These are phyloP conservation scores for Delphinapterus leucas DNA, from an alignment of 2,113 vertebrate species.

Conservation along the genomic window DNA sequence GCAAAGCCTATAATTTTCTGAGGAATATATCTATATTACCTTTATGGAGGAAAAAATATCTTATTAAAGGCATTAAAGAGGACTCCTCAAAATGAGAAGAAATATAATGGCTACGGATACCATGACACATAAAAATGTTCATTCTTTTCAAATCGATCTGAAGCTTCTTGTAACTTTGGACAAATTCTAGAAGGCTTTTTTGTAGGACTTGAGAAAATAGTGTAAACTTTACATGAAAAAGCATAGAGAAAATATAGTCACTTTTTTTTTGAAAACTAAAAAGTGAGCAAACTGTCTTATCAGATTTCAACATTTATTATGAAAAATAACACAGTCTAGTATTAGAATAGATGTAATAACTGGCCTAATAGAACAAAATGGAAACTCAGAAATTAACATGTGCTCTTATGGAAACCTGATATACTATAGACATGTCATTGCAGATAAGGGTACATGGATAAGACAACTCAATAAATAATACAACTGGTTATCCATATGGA, in stretches of 20 bases:
- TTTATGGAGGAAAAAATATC: too few species aligned
- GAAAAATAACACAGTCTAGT: not conserved
- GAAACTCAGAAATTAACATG: too few species aligned
- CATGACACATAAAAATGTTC: not conserved
- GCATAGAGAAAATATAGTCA: not conserved
- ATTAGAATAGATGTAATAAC: not conserved
- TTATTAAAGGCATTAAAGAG: too few species aligned
- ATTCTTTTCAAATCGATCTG: not conserved
- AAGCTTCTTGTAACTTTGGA: not conserved
- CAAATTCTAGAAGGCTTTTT: not conserved
- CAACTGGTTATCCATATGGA: too few species aligned
- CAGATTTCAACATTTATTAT: not conserved
- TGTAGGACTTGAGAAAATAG: not conserved
- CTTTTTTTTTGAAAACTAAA: not conserved
- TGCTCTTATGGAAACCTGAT: too few species aligned
- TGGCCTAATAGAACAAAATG: not conserved
- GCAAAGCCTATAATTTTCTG: not conserved
- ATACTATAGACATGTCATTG: too few species aligned
- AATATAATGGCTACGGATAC: not conserved
- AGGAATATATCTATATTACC: too few species aligned
- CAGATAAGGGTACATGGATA: too few species aligned
- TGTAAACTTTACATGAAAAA: not conserved
- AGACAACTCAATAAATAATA: too few species aligned
- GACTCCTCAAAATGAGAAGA: too few species aligned
- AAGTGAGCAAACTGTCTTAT: not conserved